Base-by-base conservation (phyloP, 2,888 invertebrate species). In the Ethmia dodecea region DNA sequence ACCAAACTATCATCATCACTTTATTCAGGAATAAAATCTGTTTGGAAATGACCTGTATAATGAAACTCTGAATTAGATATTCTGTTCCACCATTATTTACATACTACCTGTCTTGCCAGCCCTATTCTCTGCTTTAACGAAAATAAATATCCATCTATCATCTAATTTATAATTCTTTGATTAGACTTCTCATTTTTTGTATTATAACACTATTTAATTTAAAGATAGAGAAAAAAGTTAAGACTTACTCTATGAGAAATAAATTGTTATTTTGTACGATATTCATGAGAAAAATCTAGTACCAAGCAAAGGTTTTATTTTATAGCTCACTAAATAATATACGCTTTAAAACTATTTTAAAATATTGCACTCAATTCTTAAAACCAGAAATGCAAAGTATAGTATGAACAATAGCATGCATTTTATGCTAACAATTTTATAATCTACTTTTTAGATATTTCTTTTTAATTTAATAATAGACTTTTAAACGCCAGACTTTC, bases 21-120 rank as follows among this genome's bases (percentile, higher is more conserved):
- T 83, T 81, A 81, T 78, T 81, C 52, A 47, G 77, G 75, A 78
- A 76, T 81, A 72, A 69, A 80, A 74, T 80, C 60, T 77, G 45
- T 42, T 8, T 1, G 22, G 22, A 8, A 22, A n/a, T 22, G 22
- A n/a, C n/a, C n/a, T n/a, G n/a, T n/a, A 8, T n/a, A 22, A 22
- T 22, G 8, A 22, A 22, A 22, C 22, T 9, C 9, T 22, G n/a
- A n/a, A 9, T n/a, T 22, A 22, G n/a, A n/a, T n/a, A n/a, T 25
- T 37, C 33, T 37, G 40, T 38, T 14, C 47, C 49, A 47, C 40
- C 12, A 32, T 55, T 55, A 56, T 43, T 32, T 65, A 70, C 66
- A 69, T 6, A 22, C 22, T n/a, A 22, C 22, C 22, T 48, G 40
- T 50, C 35, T 43, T 43, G 42, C 50, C 20, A 3, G 3, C 11